Evolutionary conservation across 1,140 invertebrate species (phyloP), one percentile per base, ranked within the genome.

Genomic region (Meteorus sp.): DNA sequence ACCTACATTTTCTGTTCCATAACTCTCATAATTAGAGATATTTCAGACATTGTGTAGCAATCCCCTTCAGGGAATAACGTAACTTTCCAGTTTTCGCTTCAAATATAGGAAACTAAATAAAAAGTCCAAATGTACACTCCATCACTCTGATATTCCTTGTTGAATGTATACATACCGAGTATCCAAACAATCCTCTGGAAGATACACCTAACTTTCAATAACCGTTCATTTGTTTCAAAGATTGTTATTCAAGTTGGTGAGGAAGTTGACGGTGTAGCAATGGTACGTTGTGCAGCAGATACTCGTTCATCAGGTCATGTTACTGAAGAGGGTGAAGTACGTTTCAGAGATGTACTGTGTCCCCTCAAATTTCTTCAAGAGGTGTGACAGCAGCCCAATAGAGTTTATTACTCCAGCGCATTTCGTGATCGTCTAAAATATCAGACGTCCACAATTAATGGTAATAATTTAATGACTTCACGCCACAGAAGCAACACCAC

Each of bases 261-360:
- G 62, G 94, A 96, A 69, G 81, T 93, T 0, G 91, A 95, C 68
- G 94, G 94, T 7, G 93, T 94, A 84, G 90, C 95, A 41, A 92
- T 93, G 86, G 93, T 97, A 39, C 85, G 93, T n/a, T 91, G 91
- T 56, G 93, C 52, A 85, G 93, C 79, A 86, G 94, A 83, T 86
- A 92, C 75, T 85, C 91, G 82, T 87, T 91, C 65, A 79, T 91
- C 69, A 88, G 89, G 81, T 83, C 90, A 64, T 72, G 89, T 37
- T 84, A 90, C 68, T 84, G 91, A 84, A 84, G 89, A 83, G 82
- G 89, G 87, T 83, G 88, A 89, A 82, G 84, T 80, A 29, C 76
- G 80, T 51, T 81, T 78, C 74, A 82, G 75, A 50, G 81, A 79
- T 63, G 73, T 68, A 19, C 68, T 77, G 1, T 95, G 90, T 75